These are phyloP conservation scores for Blennius ocellaris DNA, from an alignment of 2,113 vertebrate species.

Conservation along the genomic window DNA sequence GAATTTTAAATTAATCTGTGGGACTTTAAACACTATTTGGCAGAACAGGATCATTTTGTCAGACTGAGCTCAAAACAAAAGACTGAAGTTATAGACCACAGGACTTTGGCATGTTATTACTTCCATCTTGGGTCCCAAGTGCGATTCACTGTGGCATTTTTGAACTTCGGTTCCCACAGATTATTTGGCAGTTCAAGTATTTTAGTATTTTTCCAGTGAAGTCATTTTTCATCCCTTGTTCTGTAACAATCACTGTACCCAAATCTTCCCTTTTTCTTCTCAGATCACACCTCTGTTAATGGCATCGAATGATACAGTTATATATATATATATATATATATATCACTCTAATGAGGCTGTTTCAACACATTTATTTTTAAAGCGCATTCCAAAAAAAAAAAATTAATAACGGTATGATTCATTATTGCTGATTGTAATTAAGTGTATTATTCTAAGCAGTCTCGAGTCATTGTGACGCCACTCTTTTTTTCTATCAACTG, in stretches of 20 bases:
- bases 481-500: neutral
- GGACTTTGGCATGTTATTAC: neutral
- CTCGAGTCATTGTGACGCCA: no score
- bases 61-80: neutral
- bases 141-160: neutral
- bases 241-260: neutral
- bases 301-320: no score
- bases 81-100: constrained; percentile 2
- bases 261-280: neutral
- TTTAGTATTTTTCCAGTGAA: neutral
- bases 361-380: no score
- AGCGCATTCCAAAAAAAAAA: no score
- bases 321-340: no score
- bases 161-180: neutral
- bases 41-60: neutral
- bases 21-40: neutral
- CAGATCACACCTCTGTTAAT: neutral
- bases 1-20: neutral
- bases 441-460: no score
- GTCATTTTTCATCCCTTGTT: neutral
- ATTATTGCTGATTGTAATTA: no score
- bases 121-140: constrained; percentile 8
- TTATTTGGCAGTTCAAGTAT: neutral
- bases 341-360: no score
- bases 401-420: no score